Conservation (phyloP, 2,797 vertebrate species). For the Labroides dimidiatus region DNA sequence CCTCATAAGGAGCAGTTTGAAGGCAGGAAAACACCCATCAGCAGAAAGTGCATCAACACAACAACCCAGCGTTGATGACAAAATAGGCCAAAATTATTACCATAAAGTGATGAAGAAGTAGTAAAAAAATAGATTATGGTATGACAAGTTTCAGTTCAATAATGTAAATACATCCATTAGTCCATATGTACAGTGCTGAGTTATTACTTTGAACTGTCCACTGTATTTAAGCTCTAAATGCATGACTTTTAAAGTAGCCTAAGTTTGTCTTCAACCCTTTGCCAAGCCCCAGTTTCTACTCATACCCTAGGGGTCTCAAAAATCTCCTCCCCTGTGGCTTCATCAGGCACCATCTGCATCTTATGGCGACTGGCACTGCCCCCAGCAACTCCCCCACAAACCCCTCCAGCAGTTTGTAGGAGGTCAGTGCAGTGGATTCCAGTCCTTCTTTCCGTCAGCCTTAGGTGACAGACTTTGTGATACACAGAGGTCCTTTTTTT, state of each 20-base stretch:
- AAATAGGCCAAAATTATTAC: neutral
- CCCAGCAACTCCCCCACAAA: conserved; percentile 40
- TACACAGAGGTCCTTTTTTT: conserved; percentile 28
- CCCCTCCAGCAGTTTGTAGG: conserved; percentile 50
- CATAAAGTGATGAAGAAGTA: too few relatives aligned
- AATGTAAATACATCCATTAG: too few relatives aligned
- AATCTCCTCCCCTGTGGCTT: conserved; percentile 53
- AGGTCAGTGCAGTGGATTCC: conserved; percentile 51
- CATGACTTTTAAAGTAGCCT: conserved; percentile 39
- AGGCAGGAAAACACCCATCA: too few relatives aligned
- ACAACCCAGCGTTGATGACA: too few relatives aligned
- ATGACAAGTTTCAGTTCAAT: too few relatives aligned
- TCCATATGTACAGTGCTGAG: too few relatives aligned
- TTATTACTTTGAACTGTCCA: too few relatives aligned
- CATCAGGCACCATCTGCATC: conserved; percentile 64
- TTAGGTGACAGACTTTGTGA: conserved; percentile 43
- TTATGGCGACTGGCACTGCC: conserved; percentile 52
- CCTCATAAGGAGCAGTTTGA: too few relatives aligned
- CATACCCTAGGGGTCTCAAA: conserved; percentile 39
- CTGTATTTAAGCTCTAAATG: conserved; percentile 8
- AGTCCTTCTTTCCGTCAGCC: conserved; percentile 30
- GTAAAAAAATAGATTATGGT: too few relatives aligned
- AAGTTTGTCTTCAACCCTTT: conserved; percentile 15
- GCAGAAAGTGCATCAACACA: too few relatives aligned
- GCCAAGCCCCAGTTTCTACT: conserved; percentile 61